Conservation (phyloP, 2,797 vertebrate genomes). For the Lates japonicus region DNA sequence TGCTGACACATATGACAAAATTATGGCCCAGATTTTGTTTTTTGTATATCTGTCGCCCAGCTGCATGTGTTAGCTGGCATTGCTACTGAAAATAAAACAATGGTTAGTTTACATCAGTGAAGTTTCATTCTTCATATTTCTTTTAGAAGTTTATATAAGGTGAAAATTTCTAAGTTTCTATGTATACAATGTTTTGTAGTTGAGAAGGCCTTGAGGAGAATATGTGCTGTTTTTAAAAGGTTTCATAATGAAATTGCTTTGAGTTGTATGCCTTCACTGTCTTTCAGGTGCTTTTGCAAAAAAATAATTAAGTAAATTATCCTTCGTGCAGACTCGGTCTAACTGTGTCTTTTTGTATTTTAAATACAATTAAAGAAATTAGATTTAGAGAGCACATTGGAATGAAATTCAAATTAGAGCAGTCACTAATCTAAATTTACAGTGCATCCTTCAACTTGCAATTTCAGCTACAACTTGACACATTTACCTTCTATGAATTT, state of each 20-base stretch:
- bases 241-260: neutral
- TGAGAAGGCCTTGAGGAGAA: neutral
- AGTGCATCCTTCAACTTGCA: neutral
- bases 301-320: neutral
- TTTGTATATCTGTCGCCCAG: slow-evolving; percentile 1
- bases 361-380: neutral
- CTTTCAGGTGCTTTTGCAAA: neutral
- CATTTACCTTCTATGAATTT: neutral
- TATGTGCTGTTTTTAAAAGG: neutral
- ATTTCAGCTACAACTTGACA: neutral
- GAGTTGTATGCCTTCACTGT: neutral
- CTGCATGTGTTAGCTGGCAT: neutral
- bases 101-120: neutral
- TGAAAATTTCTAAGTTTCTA: neutral
- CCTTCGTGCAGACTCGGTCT: neutral
- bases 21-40: neutral
- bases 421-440: neutral
- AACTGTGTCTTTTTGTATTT: slow-evolving; percentile 3
- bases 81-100: neutral
- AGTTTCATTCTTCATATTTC: neutral
- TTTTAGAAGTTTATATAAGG: neutral
- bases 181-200: neutral
- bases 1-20: neutral
- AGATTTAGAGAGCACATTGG: neutral
- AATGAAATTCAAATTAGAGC: neutral